Percentiles rank a stretch among this genome's conserved stretches.
Evolutionary conservation across 1,140 invertebrate species (phyloP).

Genomic region (Pinna nobilis): DNA sequence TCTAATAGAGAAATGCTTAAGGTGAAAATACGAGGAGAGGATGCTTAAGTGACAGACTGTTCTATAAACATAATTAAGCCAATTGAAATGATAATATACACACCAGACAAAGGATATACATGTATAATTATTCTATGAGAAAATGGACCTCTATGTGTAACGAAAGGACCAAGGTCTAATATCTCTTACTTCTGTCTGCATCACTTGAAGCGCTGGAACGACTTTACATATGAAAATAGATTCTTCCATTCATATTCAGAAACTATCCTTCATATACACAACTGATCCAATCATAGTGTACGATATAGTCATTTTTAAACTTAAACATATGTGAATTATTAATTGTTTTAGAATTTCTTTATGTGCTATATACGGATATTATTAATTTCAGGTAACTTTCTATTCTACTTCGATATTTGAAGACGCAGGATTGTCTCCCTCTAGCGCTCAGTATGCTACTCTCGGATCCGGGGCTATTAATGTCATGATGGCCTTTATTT

Average conservation of each 20-base stretch:
- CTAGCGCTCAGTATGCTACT: slow-evolving; percentile 81
- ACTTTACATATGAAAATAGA: background rate
- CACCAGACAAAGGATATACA: too few species aligned
- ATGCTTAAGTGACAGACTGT: too few species aligned
- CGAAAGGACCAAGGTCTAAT: too few species aligned
- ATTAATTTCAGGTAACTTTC: slow-evolving; percentile 82
- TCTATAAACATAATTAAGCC: too few species aligned
- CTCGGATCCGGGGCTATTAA: slow-evolving; percentile 84
- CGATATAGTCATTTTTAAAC: background rate
- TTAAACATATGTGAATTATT: background rate
- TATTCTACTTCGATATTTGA: slow-evolving; percentile 86
- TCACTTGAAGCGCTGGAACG: too few species aligned
- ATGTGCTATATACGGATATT: background rate
- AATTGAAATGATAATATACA: too few species aligned
- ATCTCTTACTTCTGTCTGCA: too few species aligned
- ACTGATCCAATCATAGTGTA: background rate
- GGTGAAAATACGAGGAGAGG: too few species aligned
- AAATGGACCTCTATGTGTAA: too few species aligned
- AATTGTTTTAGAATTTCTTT: background rate
- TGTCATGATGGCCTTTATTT: slow-evolving; percentile 79
- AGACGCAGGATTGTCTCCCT: slow-evolving; percentile 78
- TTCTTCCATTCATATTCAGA: background rate
- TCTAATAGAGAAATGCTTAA: too few species aligned
- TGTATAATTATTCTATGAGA: too few species aligned
- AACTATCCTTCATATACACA: background rate